A percentile compares a stretch with the other conserved stretches of the same genome.
Conservation (phyloP, 2,113 vertebrate genomes). For the Heloderma charlesbogerti region DNA sequence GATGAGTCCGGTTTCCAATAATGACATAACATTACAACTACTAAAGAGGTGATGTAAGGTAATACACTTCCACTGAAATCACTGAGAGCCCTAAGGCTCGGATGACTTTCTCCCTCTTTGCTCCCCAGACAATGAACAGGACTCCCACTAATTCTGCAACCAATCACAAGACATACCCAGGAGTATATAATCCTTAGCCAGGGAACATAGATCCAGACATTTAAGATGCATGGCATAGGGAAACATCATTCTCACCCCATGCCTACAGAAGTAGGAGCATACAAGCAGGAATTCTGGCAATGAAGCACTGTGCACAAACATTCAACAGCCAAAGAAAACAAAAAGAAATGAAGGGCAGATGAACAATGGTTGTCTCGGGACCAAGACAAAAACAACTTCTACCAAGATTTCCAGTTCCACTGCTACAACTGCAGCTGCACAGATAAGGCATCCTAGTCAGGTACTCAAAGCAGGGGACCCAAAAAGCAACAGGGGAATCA, state of each 20-base stretch:
- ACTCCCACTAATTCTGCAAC: background rate
- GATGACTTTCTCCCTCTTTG: background rate
- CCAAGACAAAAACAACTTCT: background rate
- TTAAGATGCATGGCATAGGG: background rate
- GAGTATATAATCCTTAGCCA: background rate
- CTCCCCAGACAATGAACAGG: background rate
- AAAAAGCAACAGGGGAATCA: background rate
- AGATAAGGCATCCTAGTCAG: background rate
- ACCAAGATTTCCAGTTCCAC: background rate
- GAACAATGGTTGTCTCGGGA: background rate
- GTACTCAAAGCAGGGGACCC: background rate
- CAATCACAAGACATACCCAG: background rate
- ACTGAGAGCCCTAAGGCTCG: background rate
- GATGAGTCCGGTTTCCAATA: background rate
- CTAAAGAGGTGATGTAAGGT: background rate
- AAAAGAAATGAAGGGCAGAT: background rate
- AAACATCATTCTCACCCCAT: background rate
- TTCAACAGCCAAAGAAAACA: background rate
- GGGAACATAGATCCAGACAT: background rate
- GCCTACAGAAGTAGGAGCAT: background rate
- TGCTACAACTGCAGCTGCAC: background rate
- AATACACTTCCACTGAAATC: background rate
- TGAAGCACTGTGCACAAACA: background rate
- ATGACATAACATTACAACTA: background rate
- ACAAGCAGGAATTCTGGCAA: background rate